Evolutionary conservation across 1,140 invertebrate genomes (phyloP).

Genomic region (Telenomus remus): DNA sequence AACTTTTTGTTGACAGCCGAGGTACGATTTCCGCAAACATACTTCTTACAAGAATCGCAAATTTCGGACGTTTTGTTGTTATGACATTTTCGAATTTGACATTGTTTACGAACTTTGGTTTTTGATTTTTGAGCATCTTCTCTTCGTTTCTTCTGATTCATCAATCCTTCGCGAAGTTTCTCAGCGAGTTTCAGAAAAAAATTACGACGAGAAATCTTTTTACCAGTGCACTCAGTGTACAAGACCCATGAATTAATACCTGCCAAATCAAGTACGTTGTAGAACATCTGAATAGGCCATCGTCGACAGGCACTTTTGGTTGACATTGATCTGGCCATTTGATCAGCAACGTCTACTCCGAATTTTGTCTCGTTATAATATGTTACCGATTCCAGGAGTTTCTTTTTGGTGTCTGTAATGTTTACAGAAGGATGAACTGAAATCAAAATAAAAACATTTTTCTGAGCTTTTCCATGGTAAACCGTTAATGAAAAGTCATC

Average conservation of each 20-base stretch:
- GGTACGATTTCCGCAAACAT: too few relatives aligned
- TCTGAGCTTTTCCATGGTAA: constrained; percentile 35
- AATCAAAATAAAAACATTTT: constrained; percentile 36
- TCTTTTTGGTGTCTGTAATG: not conserved
- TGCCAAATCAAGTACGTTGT: constrained; percentile 58
- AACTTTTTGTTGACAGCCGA: too few relatives aligned
- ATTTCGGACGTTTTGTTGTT: too few relatives aligned
- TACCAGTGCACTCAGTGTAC: constrained; percentile 21
- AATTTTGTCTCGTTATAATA: constrained; percentile 54
- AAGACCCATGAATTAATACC: constrained; percentile 45
- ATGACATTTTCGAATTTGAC: too few relatives aligned
- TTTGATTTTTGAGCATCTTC: too few relatives aligned
- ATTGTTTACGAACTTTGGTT: too few relatives aligned
- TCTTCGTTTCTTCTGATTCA: too few relatives aligned
- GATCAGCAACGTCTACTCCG: constrained; percentile 18
- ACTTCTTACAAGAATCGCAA: too few relatives aligned
- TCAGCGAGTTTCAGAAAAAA: constrained; percentile 1
- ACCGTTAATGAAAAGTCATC: constrained; percentile 28
- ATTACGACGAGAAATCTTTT: constrained; percentile 1
- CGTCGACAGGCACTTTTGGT: constrained; percentile 51
- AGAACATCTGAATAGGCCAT: constrained; percentile 63
- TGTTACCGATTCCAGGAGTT: constrained; percentile 27
- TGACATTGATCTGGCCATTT: constrained; percentile 56
- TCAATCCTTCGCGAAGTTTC: not conserved
- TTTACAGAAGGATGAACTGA: constrained; percentile 23